Percentiles rank a stretch among this genome's conserved stretches.
Conservation (phyloP, 2,113 vertebrate species). For the Equus przewalskii region DNA sequence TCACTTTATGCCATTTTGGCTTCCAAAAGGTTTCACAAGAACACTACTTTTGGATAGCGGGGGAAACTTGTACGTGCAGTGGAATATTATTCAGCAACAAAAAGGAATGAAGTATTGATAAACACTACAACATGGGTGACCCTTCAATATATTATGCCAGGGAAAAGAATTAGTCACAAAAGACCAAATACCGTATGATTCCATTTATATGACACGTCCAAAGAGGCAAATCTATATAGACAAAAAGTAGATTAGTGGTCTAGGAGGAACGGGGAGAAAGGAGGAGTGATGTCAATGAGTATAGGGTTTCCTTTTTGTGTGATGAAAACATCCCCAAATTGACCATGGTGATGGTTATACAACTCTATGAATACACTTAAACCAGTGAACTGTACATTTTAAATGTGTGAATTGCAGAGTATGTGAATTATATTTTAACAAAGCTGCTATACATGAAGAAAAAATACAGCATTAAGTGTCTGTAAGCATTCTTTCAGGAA, state of each 20-base stretch:
- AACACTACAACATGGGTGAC: not conserved
- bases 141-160: not conserved
- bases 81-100: conserved; percentile 24
- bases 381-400: not conserved
- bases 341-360: not conserved
- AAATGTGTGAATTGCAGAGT: not conserved
- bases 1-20: too few relatives aligned
- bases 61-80: too few relatives aligned
- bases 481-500: conserved; percentile 7
- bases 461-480: not conserved
- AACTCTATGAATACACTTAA: conserved; percentile 35
- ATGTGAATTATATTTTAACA: not conserved
- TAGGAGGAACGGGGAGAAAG: too few relatives aligned
- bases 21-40: too few relatives aligned
- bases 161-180: not conserved
- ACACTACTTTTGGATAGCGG: too few relatives aligned
- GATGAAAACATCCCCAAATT: conserved; percentile 19
- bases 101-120: not conserved
- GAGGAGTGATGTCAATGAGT: not conserved
- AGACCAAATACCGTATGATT: not conserved
- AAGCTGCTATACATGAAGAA: not conserved
- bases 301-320: not conserved
- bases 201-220: not conserved
- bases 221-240: conserved; percentile 10
- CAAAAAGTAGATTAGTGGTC: not conserved